Evolutionary conservation across 2,797 vertebrate species (phyloP), one percentile per base, ranked within the genome.

Genomic region (Vespertilio murinus): DNA sequence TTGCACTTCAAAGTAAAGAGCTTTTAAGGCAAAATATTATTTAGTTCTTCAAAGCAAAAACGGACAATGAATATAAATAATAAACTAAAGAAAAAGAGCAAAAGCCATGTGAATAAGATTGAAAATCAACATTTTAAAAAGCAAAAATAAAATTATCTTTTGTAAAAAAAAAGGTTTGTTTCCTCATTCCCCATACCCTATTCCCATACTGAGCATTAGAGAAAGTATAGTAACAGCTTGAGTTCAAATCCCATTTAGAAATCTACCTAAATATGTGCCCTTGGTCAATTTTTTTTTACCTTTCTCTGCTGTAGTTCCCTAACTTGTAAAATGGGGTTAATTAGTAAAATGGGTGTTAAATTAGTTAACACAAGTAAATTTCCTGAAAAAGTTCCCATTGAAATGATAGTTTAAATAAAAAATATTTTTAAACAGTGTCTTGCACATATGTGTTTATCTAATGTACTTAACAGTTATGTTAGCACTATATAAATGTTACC

Each of bases 321-420:
- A 45, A 74, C 59, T 23, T 59, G 4, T 75, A 40, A 77, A 90
- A 71, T 38, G 7, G 20, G 13, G 4, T 82, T 56, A 47, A 42
- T 88, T 9, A 71, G 35, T 47, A 88, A 75, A 75, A 75, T 33
- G 16, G 70, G 18, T 28, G 8, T 42, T 84, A 73, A 81, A 59
- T 47, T 7, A 61, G 20, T 33, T 45, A 78, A 74, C 22, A 8
- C 3, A 22, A 42, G 5, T 42, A 61, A 79, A 90, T 2, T 35
- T 67, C 18, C 69, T 70, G 47, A 85, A 81, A 86, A n/a, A 90
- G 4, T 64, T 70, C 7, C 90, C 45, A 45, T 52, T 74, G 59
- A 85, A 84, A 67, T 52, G 35, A 59, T 49, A 40, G 28, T 64
- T 73, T 84, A 85, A 93, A 69, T 59, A 74, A 83, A 69, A 92